These are phyloP conservation scores for Pristionchus fissidentatus DNA, from an alignment of 2,888 invertebrate species.

Conservation along the genomic window DNA sequence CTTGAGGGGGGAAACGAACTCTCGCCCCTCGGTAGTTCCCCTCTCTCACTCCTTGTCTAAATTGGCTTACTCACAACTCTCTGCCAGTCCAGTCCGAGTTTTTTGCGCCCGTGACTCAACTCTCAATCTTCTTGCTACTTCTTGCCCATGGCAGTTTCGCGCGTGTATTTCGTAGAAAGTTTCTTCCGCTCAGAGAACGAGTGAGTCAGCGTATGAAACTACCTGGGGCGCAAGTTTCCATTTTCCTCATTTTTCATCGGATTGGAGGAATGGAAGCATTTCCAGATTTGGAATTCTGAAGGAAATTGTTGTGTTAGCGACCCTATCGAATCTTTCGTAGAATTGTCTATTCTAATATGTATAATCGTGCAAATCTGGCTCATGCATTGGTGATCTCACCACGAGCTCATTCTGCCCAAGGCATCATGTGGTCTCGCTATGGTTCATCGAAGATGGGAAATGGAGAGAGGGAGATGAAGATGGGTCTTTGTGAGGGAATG, in stretches of 20 bases:
- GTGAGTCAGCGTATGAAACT: neutral
- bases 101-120: neutral
- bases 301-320: too few relatives aligned
- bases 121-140: conserved; percentile 4
- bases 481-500: conserved; percentile 1
- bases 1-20: neutral
- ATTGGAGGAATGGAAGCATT: too few relatives aligned
- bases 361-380: too few relatives aligned
- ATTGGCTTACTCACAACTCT: conserved; percentile 31
- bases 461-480: neutral
- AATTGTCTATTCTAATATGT: too few relatives aligned
- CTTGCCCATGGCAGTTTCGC: neutral
- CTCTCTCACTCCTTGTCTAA: too few relatives aligned
- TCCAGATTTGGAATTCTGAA: too few relatives aligned
- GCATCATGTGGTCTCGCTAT: too few relatives aligned
- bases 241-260: too few relatives aligned
- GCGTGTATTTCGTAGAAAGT: neutral
- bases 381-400: too few relatives aligned
- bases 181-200: neutral
- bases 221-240: neutral
- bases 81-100: conserved; percentile 28
- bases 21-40: neutral
- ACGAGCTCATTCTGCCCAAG: too few relatives aligned
- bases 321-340: too few relatives aligned
- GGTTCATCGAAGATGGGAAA: neutral